These are phyloP conservation scores for Grammomys surdaster DNA, from an alignment of 2,113 vertebrate genomes.

Conservation along the genomic window DNA sequence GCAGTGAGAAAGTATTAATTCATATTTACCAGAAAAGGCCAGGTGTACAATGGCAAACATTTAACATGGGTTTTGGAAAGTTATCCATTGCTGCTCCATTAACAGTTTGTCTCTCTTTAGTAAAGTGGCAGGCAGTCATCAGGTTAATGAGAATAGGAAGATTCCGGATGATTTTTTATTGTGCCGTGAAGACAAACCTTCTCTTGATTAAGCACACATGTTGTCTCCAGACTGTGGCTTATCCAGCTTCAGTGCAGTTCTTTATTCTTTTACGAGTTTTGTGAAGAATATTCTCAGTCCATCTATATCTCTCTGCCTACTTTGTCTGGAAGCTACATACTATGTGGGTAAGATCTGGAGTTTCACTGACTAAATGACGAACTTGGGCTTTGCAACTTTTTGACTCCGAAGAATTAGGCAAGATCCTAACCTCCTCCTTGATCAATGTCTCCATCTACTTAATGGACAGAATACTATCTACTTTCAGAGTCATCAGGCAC, in stretches of 20 bases:
- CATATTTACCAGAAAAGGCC: conserved; percentile 76
- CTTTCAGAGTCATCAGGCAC: not conserved
- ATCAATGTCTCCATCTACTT: not conserved
- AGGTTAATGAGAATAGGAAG: not conserved
- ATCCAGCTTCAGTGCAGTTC: not conserved
- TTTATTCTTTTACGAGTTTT: not conserved
- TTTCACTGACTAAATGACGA: not conserved
- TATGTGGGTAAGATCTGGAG: not conserved
- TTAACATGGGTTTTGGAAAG: conserved; percentile 79
- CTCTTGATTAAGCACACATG: not conserved
- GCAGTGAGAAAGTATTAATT: not conserved
- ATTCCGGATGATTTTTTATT: not conserved
- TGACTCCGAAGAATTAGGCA: rapidly evolving
- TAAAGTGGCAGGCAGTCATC: conserved; percentile 41
- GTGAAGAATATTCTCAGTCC: not conserved
- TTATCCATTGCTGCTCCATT: conserved; percentile 77
- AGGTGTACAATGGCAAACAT: conserved; percentile 54
- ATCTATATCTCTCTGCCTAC: not conserved
- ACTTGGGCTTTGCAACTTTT: not conserved
- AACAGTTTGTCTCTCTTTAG: conserved; percentile 68
- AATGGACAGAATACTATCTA: not conserved
- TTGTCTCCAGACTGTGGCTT: not conserved
- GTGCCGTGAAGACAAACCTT: not conserved
- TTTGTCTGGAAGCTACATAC: not conserved
- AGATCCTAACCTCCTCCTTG: not conserved